These are phyloP conservation scores for Euura saliciscinereae DNA, from an alignment of 1,140 invertebrate genomes.

Conservation along the genomic window DNA sequence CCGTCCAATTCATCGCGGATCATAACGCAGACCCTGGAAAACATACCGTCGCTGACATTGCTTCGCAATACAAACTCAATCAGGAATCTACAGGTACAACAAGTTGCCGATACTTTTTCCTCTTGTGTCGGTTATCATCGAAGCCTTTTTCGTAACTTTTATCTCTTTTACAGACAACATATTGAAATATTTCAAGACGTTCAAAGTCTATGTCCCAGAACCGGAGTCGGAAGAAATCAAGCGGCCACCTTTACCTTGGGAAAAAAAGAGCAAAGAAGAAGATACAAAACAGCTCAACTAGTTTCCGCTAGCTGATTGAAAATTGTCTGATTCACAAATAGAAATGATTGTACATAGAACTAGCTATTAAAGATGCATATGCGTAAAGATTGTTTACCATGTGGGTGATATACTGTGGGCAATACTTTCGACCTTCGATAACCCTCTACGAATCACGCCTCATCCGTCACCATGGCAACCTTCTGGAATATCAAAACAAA, in stretches of 20 bases:
- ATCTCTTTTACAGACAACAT: background rate
- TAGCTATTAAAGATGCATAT: too few relatives aligned
- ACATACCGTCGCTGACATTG: constrained; percentile 65
- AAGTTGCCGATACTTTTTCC: background rate
- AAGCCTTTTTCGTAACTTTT: too few relatives aligned
- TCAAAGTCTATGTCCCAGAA: background rate
- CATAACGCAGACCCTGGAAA: constrained; percentile 65
- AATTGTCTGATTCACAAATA: too few relatives aligned
- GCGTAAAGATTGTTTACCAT: too few relatives aligned
- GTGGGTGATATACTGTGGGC: too few relatives aligned
- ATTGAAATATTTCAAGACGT: constrained; percentile 7
- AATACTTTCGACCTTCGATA: too few relatives aligned
- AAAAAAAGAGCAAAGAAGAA: background rate
- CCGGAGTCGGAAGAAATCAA: background rate
- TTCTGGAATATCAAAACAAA: background rate
- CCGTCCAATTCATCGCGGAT: constrained; percentile 65
- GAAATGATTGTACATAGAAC: too few relatives aligned
- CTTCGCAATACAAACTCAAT: constrained; percentile 70
- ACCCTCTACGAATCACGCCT: too few relatives aligned
- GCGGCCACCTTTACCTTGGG: background rate
- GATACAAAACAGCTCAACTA: background rate
- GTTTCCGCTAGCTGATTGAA: background rate
- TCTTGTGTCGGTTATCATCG: too few relatives aligned
- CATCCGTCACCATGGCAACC: background rate
- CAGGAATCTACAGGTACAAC: constrained; percentile 61